A percentile compares a stretch with the other conserved stretches of the same genome.
These are phyloP conservation scores for Eremophila alpestris DNA, from an alignment of 2,797 vertebrate species.

Conservation along the genomic window DNA sequence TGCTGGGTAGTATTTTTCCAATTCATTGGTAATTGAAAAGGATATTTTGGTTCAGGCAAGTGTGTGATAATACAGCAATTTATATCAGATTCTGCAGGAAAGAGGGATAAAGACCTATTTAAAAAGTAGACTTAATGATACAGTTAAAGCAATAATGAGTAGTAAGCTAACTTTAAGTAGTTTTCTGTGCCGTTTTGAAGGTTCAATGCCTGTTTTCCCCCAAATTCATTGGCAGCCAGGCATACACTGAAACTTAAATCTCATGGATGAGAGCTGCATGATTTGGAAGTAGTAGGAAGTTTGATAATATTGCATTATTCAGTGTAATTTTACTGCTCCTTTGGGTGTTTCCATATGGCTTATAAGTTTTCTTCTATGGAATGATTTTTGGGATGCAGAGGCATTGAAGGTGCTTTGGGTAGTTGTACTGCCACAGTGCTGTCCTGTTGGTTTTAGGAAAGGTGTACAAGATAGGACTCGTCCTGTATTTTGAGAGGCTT, in stretches of 20 bases:
- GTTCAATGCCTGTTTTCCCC: rapidly evolving
- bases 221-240: neutral
- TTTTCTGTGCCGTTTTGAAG: neutral
- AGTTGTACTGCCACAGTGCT: neutral
- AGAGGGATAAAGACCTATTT: neutral
- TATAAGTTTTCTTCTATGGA: neutral
- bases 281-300: neutral
- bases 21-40: neutral
- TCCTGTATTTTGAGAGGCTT: neutral
- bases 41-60: neutral
- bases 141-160: neutral
- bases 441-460: neutral
- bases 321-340: neutral
- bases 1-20: neutral
- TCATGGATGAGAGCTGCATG: neutral
- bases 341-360: neutral
- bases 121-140: neutral
- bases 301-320: neutral
- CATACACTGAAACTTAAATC: neutral
- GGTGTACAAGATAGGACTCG: neutral
- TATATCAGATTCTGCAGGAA: neutral
- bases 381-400: neutral
- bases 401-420: neutral
- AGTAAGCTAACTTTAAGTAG: neutral
- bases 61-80: neutral